Percentiles rank a stretch among this genome's conserved stretches.
Evolutionary conservation across 2,113 vertebrate species (phyloP).

Genomic region (Turdus rufiventris): DNA sequence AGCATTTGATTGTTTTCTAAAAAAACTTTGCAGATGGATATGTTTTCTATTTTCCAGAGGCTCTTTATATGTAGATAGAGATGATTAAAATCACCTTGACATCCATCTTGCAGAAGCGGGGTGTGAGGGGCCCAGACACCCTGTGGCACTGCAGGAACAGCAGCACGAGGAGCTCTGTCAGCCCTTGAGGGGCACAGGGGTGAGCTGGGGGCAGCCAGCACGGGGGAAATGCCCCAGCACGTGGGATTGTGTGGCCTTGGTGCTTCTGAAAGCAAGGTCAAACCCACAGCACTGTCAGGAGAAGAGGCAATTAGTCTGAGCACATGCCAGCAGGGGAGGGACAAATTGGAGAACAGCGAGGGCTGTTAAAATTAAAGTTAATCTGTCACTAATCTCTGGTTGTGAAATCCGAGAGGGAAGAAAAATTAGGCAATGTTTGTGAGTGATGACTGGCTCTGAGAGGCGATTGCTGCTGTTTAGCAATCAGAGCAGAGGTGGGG

Average conservation of each 20-base stretch:
- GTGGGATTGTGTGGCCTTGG: neutral
- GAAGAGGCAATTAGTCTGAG: slow-evolving; percentile 52
- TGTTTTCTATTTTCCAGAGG: slow-evolving; percentile 15
- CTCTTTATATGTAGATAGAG: neutral
- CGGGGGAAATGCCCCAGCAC: neutral
- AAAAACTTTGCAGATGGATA: neutral
- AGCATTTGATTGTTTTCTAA: neutral
- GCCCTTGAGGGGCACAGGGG: neutral
- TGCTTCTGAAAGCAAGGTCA: slow-evolving; percentile 29
- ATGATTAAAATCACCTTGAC: slow-evolving; percentile 43
- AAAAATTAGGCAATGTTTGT: neutral
- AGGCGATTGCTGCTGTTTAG: neutral
- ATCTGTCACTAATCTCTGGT: slow-evolving; percentile 53
- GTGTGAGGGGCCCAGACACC: neutral
- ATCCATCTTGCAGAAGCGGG: neutral
- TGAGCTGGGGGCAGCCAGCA: neutral
- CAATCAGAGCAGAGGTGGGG: neutral
- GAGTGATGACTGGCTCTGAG: neutral
- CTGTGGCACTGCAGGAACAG: neutral
- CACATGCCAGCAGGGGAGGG: slow-evolving; percentile 39
- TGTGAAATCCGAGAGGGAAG: neutral
- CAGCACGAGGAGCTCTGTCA: neutral
- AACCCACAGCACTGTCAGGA: neutral
- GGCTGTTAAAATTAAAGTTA: slow-evolving; percentile 60
- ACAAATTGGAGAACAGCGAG: slow-evolving; percentile 37